Conservation (phyloP, 1,140 invertebrate genomes). For the Diploscapter pachys region DNA sequence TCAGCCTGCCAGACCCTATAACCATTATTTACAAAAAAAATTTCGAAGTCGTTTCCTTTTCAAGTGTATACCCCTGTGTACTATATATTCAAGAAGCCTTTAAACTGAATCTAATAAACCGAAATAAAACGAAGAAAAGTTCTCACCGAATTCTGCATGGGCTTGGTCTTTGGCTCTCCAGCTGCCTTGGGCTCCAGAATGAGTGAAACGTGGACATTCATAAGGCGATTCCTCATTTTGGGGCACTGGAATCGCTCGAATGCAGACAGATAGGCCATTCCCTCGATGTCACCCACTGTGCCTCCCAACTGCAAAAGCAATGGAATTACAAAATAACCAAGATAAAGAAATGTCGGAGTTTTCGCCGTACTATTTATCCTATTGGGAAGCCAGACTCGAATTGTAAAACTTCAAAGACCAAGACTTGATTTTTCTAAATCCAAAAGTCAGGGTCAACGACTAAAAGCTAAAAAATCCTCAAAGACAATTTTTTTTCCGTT, state of each 20-base stretch:
- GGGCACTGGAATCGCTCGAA: constrained; percentile 79
- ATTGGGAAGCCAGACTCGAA: too few relatives aligned
- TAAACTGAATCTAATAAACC: background rate
- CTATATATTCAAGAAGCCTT: background rate
- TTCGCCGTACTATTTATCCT: too few relatives aligned
- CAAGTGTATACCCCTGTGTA: background rate
- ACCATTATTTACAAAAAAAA: too few relatives aligned
- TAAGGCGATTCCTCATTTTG: constrained; percentile 80
- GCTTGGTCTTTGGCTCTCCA: constrained; percentile 96
- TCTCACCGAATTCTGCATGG: constrained; percentile 84
- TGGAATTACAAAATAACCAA: too few relatives aligned
- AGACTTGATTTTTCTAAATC: too few relatives aligned
- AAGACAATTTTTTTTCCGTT: too few relatives aligned
- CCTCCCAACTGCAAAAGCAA: constrained; percentile 72
- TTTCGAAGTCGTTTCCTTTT: too few relatives aligned
- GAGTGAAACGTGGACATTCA: constrained; percentile 88
- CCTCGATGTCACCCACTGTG: constrained; percentile 97
- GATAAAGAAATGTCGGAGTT: too few relatives aligned
- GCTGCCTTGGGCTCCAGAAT: constrained; percentile 83
- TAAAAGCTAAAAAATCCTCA: too few relatives aligned
- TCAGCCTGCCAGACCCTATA: too few relatives aligned
- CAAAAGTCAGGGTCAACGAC: too few relatives aligned
- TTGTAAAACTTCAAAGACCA: too few relatives aligned
- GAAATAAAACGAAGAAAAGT: constrained; percentile 59
- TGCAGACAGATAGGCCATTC: constrained; percentile 98